Conservation (phyloP, 2,888 invertebrate genomes). For the Catocala sponsa region DNA sequence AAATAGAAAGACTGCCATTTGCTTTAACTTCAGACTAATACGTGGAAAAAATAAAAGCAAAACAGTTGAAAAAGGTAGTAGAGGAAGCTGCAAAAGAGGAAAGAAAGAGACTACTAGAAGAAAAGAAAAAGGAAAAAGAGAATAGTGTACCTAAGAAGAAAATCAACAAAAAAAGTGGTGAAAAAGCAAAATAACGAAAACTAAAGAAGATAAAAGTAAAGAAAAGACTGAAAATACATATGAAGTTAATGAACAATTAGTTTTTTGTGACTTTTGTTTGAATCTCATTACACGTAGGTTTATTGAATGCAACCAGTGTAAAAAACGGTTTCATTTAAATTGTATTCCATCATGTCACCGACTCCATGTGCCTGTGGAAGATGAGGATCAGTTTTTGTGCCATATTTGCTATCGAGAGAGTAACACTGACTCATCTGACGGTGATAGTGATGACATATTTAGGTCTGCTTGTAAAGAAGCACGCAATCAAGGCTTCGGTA, state of each 20-base stretch:
- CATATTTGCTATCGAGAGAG: conserved; percentile 21
- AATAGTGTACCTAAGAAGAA: too few relatives aligned
- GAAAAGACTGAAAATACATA: too few relatives aligned
- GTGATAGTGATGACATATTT: conserved; percentile 7
- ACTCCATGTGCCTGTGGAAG: conserved; percentile 17
- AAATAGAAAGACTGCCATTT: too few relatives aligned
- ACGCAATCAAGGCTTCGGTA: neutral
- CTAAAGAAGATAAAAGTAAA: too few relatives aligned
- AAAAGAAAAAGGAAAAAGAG: too few relatives aligned
- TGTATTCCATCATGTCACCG: conserved; percentile 17
- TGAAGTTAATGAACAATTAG: neutral
- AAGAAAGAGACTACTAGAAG: too few relatives aligned
- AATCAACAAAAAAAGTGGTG: too few relatives aligned
- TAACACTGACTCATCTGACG: conserved; percentile 14
- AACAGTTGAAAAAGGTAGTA: too few relatives aligned
- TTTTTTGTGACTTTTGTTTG: conserved; percentile 9
- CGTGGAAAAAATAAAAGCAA: too few relatives aligned
- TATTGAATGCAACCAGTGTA: conserved; percentile 13
- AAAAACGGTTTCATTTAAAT: conserved; percentile 13
- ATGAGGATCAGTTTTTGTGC: conserved; percentile 19
- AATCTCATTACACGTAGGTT: conserved; percentile 11
- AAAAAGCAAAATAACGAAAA: too few relatives aligned
- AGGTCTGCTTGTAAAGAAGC: conserved; percentile 1
- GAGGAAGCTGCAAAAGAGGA: too few relatives aligned
- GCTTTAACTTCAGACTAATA: too few relatives aligned